A percentile compares a stretch with the other conserved stretches of the same genome.
phyloP scores from a whole-genome alignment of 2,797 vertebrate genomes.

The Dendrocincla tyrannina region DNA sequence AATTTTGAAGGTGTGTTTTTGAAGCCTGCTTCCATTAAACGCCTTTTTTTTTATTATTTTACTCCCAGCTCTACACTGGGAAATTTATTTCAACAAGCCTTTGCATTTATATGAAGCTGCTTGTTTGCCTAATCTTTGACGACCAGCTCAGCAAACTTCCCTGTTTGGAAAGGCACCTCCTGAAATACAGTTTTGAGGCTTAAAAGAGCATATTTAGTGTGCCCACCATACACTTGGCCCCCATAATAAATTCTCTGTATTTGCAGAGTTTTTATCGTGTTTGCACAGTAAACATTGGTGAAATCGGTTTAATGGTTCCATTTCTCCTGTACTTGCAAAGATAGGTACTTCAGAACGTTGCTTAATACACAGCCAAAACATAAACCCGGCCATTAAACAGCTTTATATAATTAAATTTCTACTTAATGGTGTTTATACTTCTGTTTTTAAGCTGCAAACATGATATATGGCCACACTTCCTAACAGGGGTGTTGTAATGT shows the following conservation, averaged over 20 bases:
- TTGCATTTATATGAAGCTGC: background rate
- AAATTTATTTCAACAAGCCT: background rate
- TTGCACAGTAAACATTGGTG: background rate
- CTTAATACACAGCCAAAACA: background rate
- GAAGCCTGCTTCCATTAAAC: background rate
- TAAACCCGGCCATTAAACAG: background rate
- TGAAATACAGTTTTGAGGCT: background rate
- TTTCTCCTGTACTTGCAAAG: background rate
- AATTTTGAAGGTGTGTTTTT: background rate
- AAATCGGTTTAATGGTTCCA: slow-evolving; percentile 8
- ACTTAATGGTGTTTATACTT: background rate
- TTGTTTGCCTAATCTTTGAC: background rate
- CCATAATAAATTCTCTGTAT: background rate
- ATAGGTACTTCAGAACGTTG: background rate
- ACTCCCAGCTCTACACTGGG: background rate
- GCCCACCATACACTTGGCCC: background rate
- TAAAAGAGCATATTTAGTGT: background rate
- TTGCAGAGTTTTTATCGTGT: background rate
- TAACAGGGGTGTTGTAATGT: background rate
- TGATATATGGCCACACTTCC: background rate
- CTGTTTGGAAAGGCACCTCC: background rate
- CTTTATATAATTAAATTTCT: slow-evolving; percentile 12
- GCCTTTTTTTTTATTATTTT: background rate
- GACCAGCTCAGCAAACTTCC: background rate
- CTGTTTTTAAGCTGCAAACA: background rate